phyloP scores from a whole-genome alignment of 2,797 vertebrate species.

The Podargus strigoides region DNA sequence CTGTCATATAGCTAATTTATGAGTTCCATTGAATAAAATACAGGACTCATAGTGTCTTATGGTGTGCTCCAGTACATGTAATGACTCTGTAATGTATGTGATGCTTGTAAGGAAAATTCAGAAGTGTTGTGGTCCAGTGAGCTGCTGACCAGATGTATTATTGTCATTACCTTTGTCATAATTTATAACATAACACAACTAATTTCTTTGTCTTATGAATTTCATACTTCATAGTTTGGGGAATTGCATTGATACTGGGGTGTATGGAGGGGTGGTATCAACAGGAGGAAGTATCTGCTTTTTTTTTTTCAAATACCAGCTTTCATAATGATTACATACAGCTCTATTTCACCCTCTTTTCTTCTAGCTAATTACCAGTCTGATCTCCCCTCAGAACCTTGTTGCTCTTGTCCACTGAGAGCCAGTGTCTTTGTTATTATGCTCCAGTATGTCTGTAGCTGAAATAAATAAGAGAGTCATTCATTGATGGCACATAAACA shows the following conservation, averaged over 20 bases:
- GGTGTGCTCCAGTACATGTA: background rate
- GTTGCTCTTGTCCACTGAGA: background rate
- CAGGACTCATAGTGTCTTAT: background rate
- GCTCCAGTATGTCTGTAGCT: background rate
- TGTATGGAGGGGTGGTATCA: background rate
- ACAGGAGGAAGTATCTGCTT: background rate
- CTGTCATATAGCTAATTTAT: background rate
- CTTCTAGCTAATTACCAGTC: background rate
- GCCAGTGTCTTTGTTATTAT: background rate
- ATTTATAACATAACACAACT: background rate
- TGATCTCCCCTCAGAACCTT: background rate
- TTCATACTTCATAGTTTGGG: background rate
- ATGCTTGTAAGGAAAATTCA: background rate
- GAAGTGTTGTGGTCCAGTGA: background rate
- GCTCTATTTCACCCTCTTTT: background rate
- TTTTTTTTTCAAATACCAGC: background rate
- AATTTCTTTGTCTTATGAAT: background rate
- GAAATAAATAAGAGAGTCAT: constrained; percentile 25
- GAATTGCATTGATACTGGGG: background rate
- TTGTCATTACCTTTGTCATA: background rate
- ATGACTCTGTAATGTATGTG: background rate
- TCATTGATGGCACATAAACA: background rate
- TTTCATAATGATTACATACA: background rate
- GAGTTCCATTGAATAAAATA: background rate
- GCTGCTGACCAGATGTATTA: background rate